A percentile compares a stretch with the other conserved stretches of the same genome.
Evolutionary conservation across 2,797 vertebrate genomes (phyloP).

Genomic region (Rhinatrema bivittatum): DNA sequence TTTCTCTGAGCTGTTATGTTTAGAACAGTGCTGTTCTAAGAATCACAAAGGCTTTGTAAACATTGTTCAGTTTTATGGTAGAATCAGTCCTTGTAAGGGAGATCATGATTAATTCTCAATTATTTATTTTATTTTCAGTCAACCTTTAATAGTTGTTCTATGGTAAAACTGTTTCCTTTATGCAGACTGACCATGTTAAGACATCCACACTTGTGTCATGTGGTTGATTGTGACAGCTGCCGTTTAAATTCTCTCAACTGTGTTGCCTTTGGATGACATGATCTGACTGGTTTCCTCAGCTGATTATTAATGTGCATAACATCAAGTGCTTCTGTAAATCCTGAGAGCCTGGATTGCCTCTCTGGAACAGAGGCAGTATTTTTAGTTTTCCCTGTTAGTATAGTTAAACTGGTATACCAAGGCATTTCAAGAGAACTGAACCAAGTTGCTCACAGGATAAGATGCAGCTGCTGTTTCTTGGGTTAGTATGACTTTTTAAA

Average conservation of each 20-base stretch:
- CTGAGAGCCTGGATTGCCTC: conserved; percentile 39
- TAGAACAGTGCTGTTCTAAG: no score
- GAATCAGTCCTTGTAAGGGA: no score
- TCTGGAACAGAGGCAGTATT: conserved; percentile 48
- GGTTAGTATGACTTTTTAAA: conserved; percentile 12
- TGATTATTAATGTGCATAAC: conserved; percentile 44
- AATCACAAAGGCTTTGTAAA: no score
- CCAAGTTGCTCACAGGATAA: conserved; percentile 38
- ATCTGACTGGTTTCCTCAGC: conserved; percentile 39
- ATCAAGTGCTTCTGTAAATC: conserved; percentile 40
- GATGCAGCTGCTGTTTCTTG: conserved; percentile 37
- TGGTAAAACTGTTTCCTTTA: no score
- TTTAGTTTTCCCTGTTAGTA: no score
- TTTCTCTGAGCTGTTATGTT: no score
- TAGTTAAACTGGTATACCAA: conserved; percentile 42
- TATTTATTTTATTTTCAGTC: no score
- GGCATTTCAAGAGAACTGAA: conserved; percentile 35
- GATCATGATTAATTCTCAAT: no score
- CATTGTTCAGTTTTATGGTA: no score
- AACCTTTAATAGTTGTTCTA: no score
- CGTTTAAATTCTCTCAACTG: conserved; percentile 47
- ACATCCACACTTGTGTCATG: no score
- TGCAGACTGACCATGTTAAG: no score
- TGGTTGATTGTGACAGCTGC: conserved; percentile 35
- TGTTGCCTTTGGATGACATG: conserved; percentile 39